Evolutionary conservation across 1,140 invertebrate species (phyloP), one percentile per base, ranked within the genome.

Genomic region (Drosophila subobscura): DNA sequence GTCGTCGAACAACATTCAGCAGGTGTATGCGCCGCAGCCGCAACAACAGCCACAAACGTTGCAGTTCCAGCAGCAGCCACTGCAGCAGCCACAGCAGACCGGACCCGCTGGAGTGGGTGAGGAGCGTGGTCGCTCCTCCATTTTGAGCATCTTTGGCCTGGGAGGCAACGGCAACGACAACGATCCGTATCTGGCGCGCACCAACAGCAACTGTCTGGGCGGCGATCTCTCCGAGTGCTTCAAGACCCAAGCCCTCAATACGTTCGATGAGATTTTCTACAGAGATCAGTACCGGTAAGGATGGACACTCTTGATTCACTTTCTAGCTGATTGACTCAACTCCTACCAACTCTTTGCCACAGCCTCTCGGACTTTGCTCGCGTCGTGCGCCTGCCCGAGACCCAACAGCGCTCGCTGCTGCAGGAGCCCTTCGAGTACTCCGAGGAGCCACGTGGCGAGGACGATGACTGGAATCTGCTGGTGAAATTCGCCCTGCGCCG

Each of bases 161-260:
- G 94, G 33, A 12, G 33, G 94, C 29, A 93, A 93, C 49, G 33
- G 94, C 29, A 93, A 93, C 49, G 93, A 96, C 58, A 93, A 94
- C 5, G 96, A 96, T 92, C 95, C 95, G 0, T 97, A 96, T 90
- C 90, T 96, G 65, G 94, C 95, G 14, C 94, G 93, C 77, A 93
- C 94, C 0, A 96, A 96, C 47, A 92, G 94, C 63, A 94, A 93
- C 53, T 97, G 96, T 75, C 85, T 96, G 41, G 94, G 93, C 65
- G 95, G 95, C 1, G 95, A 96, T 84, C 92, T 97, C 1, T 95
- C 95, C 2, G 96, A 96, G 77, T 96, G 96, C 83, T 96, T 96
- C 77, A 96, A 96, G 81, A 96, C 95, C 0, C 93, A 94, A 71
- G 95, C 95, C 0, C 83, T 96, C 3, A 93, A 93, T 57, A 95